Evolutionary conservation across 1,140 invertebrate genomes (phyloP), one percentile per base, ranked within the genome.

Genomic region (Zaprionus taronus): DNA sequence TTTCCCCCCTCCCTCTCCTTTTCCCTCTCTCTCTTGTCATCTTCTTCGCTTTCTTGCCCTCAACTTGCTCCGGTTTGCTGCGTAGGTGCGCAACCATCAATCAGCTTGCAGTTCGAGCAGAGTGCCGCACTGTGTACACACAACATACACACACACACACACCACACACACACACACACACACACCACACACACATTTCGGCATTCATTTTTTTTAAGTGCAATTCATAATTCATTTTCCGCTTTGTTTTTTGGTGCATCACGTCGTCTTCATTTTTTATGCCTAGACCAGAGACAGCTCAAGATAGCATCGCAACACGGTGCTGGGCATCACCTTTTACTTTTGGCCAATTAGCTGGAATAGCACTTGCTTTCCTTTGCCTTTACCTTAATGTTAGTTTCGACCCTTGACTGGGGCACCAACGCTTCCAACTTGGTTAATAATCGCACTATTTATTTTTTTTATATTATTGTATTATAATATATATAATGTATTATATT

Each of bases 21-120:
- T 2, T 9, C 51, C 9, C 17, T 7, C 15, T 12, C 22, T 31
- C 51, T 51, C n/a, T 17, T 2, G 6, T 5, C n/a, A 47, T 17
- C 41, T 47, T n/a, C 6, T 47, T n/a, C n/a, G n/a, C 41, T 17
- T 17, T 47, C 15, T n/a, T 15, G 14, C 15, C 41, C 55, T 63
- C 24, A 31, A 57, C 68, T 36, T 70, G 70, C 71, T 73, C 74
- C 85, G 84, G 58, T 74, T 38, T 70, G 71, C 72, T 74, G 84
- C 85, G 84, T 87, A 87, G 84, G 84, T 56, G 84, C 84, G 58
- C 72, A 90, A 87, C 85, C 84, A 87, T 87, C 84, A 87, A 87
- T 87, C 84, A 87, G 78, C 74, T 51, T 44, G 64, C 41, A 74
- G 83, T 41, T 58, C 53, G 38, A 24, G 20, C 17, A 85, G 84